Evolutionary conservation across 2,888 invertebrate species (phyloP).

Genomic region (Cotesia congregata): DNA sequence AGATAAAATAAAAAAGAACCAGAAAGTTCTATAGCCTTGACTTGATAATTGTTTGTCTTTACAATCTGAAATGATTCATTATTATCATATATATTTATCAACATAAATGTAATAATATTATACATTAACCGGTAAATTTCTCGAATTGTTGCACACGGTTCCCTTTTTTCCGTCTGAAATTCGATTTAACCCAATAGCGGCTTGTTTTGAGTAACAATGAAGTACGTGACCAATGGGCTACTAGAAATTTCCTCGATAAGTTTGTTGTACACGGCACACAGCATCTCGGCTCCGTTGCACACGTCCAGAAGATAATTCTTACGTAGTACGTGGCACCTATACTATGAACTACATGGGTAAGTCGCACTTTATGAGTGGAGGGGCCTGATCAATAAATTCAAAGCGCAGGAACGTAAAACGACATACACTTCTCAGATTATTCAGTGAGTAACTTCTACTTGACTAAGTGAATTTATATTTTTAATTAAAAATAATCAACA

Average conservation of each 20-base stretch:
- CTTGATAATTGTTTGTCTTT: conserved; percentile 8
- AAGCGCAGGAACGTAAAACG: conserved; percentile 53
- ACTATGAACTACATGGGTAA: background rate
- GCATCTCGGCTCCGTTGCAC: conserved; percentile 53
- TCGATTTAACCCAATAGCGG: conserved; percentile 38
- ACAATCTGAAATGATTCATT: background rate
- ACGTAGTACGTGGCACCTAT: conserved; percentile 2
- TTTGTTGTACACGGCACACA: conserved; percentile 59
- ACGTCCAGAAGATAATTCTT: conserved; percentile 43
- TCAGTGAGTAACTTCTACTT: conserved; percentile 44
- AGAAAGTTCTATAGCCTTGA: conserved; percentile 36
- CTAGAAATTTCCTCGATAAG: background rate
- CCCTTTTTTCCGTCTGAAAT: background rate
- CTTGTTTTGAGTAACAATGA: conserved; percentile 35
- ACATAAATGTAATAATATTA: conserved; percentile 27
- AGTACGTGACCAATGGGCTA: conserved; percentile 14
- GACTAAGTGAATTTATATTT: conserved; percentile 34
- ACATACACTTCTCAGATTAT: conserved; percentile 38
- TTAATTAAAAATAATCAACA: conserved; percentile 47
- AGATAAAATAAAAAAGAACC: conserved; percentile 19
- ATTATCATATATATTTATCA: background rate
- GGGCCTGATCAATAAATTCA: conserved; percentile 67
- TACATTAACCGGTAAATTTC: conserved; percentile 23
- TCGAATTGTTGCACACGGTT: conserved; percentile 39
- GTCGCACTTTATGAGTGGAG: conserved; percentile 43